phyloP scores from a whole-genome alignment of 2,797 vertebrate genomes.

The Microcaecilia unicolor region DNA sequence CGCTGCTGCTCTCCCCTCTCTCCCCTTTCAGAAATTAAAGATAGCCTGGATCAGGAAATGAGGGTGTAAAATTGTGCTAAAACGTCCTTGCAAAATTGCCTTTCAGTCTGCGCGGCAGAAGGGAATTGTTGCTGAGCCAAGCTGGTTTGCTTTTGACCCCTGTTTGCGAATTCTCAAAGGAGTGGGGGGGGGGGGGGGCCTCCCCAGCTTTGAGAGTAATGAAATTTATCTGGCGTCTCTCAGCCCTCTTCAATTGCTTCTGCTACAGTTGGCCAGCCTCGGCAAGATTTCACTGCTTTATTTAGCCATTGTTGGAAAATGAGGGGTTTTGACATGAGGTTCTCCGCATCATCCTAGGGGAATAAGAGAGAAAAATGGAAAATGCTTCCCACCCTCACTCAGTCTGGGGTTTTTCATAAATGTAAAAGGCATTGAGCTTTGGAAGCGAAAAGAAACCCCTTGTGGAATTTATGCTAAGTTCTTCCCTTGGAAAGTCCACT shows the following conservation, averaged over 20 bases:
- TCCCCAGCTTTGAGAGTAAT: conserved; percentile 90
- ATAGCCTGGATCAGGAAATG: conserved; percentile 49
- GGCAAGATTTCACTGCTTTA: conserved; percentile 57
- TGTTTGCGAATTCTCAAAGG: no score
- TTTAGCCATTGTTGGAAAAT: conserved; percentile 73
- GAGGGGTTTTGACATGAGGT: conserved; percentile 71
- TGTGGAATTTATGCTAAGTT: no score
- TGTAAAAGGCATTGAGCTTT: no score
- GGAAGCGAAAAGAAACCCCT: no score
- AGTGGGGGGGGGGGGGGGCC: no score
- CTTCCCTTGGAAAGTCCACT: no score
- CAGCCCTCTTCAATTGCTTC: no score
- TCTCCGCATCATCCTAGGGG: conserved; percentile 41
- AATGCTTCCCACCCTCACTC: conserved; percentile 31
- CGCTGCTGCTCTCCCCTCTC: conserved; percentile 13
- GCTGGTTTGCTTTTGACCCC: no score
- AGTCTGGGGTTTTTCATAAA: no score
- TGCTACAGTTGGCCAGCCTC: conserved; percentile 66
- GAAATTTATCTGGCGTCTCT: conserved; percentile 79
- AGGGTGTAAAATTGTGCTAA: conserved; percentile 52
- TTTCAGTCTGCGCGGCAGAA: conserved; percentile 62
- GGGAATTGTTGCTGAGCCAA: no score
- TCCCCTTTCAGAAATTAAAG: conserved; percentile 42
- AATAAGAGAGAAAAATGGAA: conserved; percentile 28
- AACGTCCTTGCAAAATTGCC: conserved; percentile 47